Evolutionary conservation across 2,113 vertebrate genomes (phyloP).

Genomic region (Sorex fumeus): DNA sequence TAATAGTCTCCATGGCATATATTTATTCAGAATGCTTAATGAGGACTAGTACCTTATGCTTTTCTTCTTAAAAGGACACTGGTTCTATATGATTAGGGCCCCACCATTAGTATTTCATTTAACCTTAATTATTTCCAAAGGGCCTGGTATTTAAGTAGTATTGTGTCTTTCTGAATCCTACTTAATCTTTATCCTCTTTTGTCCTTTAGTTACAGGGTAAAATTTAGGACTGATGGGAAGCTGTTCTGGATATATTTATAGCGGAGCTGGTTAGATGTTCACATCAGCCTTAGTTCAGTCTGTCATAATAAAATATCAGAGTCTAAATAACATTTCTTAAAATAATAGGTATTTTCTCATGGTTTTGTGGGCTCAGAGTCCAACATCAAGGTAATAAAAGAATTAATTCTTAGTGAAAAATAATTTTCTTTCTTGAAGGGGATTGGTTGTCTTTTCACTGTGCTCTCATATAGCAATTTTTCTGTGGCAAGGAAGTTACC

Average conservation of each 20-base stretch:
- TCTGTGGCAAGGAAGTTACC: not conserved
- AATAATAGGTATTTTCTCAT: not conserved
- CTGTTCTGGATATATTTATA: not conserved
- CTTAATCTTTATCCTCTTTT: not conserved
- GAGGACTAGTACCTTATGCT: not conserved
- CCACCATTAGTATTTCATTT: no score
- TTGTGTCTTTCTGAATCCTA: not conserved
- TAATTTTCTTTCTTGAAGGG: not conserved
- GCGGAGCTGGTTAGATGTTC: not conserved
- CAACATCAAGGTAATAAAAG: not conserved
- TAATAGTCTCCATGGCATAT: conserved; percentile 23
- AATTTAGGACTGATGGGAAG: not conserved
- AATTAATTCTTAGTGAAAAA: not conserved
- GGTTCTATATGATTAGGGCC: no score
- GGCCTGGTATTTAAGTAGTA: no score
- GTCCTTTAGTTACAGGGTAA: not conserved
- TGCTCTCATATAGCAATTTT: not conserved
- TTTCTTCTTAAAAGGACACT: no score
- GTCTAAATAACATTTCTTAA: not conserved
- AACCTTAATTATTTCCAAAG: no score
- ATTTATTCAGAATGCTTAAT: conserved; percentile 40
- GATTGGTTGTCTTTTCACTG: not conserved
- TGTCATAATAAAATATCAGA: not conserved
- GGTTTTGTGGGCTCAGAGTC: not conserved
- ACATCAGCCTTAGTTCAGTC: not conserved